These are phyloP conservation scores for Pheosia tremula DNA, from an alignment of 2,888 invertebrate species.

Conservation along the genomic window DNA sequence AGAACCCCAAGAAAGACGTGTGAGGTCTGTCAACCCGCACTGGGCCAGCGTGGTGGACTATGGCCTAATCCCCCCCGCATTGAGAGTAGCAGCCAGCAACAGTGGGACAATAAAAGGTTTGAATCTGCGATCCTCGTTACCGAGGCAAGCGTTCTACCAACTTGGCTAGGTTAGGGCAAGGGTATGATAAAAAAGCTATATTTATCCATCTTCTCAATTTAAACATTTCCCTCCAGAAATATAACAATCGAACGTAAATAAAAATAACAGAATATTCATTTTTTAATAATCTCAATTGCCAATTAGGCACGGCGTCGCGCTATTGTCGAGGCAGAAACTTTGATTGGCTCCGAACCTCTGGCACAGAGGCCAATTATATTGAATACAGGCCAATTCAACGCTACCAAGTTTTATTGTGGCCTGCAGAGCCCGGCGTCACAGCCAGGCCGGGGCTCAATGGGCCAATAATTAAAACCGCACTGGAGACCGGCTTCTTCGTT, in stretches of 20 bases:
- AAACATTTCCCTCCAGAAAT: background rate
- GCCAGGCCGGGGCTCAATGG: conserved; percentile 69
- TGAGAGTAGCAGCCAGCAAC: no score
- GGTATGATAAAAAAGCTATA: background rate
- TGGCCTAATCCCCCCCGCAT: no score
- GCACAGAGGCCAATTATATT: conserved; percentile 77
- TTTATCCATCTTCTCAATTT: background rate
- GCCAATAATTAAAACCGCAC: conserved; percentile 78
- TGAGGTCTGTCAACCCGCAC: no score
- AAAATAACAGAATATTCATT: conserved; percentile 19
- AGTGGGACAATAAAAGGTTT: no score
- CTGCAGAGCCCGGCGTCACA: conserved; percentile 66
- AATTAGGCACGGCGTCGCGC: conserved; percentile 63
- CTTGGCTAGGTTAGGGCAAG: no score
- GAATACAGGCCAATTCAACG: conserved; percentile 74
- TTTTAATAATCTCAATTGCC: conserved; percentile 64
- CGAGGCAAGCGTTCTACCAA: no score
- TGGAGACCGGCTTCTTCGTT: conserved; percentile 60
- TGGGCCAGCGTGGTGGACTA: no score
- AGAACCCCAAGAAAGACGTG: no score
- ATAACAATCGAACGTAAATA: background rate
- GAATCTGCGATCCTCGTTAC: no score
- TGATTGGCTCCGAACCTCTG: conserved; percentile 67
- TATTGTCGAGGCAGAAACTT: conserved; percentile 75
- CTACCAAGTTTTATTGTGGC: conserved; percentile 74